Conservation (phyloP, 2,113 vertebrate genomes). For the Passer montanus region DNA sequence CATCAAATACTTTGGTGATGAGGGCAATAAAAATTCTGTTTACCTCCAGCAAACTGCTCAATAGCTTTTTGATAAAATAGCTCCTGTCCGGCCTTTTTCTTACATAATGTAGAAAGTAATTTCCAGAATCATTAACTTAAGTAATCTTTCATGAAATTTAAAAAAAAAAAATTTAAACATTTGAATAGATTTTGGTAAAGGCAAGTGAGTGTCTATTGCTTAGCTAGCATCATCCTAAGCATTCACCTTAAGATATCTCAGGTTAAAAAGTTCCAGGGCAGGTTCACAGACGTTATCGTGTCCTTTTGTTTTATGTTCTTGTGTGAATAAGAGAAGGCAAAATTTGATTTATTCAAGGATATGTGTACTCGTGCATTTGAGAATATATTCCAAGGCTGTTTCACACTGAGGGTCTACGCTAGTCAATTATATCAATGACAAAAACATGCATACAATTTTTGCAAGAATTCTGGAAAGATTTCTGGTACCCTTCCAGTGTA, state of each 20-base stretch:
- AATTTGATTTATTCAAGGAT: not conserved
- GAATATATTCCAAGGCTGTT: not conserved
- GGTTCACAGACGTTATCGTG: accelerated
- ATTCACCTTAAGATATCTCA: not conserved
- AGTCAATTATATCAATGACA: not conserved
- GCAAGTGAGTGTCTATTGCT: not conserved
- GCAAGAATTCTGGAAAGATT: not conserved
- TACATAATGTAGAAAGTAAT: not conserved
- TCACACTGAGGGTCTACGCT: not conserved
- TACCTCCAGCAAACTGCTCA: not conserved
- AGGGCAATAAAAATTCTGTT: not conserved
- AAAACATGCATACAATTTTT: not conserved
- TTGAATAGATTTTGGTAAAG: not conserved
- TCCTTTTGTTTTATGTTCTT: not conserved
- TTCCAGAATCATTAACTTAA: not conserved
- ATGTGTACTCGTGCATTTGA: not conserved
- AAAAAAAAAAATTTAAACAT: not conserved
- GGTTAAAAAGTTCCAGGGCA: not conserved
- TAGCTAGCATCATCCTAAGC: not conserved
- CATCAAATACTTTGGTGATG: accelerated
- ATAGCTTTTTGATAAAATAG: not conserved
- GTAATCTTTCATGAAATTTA: not conserved
- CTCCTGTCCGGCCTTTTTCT: not conserved
- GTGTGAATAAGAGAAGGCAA: not conserved
- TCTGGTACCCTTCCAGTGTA: not conserved